A percentile compares a stretch with the other conserved stretches of the same genome.
Conservation (phyloP, 2,797 vertebrate species). For the Merluccius polli region DNA sequence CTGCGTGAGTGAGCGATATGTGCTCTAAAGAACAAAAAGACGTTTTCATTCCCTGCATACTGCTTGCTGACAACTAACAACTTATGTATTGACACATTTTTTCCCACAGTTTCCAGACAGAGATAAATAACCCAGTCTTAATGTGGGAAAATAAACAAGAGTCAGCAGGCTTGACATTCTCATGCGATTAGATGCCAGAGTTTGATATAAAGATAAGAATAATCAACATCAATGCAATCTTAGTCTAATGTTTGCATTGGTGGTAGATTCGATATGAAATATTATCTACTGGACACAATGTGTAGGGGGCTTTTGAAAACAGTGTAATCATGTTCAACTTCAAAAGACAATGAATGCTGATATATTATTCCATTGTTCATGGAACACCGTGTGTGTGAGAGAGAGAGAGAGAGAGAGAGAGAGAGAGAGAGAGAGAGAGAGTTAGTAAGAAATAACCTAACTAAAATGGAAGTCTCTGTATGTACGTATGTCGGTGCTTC, state of each 20-base stretch:
- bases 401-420: neutral
- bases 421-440: too few species aligned
- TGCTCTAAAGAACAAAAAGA: neutral
- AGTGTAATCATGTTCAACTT: slow-evolving; percentile 73
- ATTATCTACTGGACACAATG: slow-evolving; percentile 57
- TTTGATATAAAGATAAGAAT: neutral
- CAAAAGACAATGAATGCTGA: slow-evolving; percentile 69
- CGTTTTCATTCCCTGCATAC: neutral
- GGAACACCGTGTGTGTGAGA: slow-evolving; percentile 8
- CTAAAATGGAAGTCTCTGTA: too few species aligned
- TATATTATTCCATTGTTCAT: slow-evolving; percentile 61
- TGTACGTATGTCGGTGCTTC: too few species aligned
- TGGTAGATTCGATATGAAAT: slow-evolving; percentile 46
- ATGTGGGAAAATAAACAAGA: slow-evolving; percentile 53
- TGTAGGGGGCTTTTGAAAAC: slow-evolving; percentile 67
- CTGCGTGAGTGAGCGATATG: neutral
- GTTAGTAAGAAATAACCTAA: neutral
- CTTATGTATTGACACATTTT: neutral
- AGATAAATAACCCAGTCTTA: slow-evolving; percentile 1
- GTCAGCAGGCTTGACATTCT: slow-evolving; percentile 18
- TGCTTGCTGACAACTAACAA: neutral
- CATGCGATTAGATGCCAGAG: slow-evolving; percentile 40
- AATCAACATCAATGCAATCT: neutral
- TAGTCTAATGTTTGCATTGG: slow-evolving; percentile 37
- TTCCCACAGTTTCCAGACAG: slow-evolving; percentile 11